phyloP scores from a whole-genome alignment of 2,888 invertebrate species.

The Drosophila vallismaia region DNA sequence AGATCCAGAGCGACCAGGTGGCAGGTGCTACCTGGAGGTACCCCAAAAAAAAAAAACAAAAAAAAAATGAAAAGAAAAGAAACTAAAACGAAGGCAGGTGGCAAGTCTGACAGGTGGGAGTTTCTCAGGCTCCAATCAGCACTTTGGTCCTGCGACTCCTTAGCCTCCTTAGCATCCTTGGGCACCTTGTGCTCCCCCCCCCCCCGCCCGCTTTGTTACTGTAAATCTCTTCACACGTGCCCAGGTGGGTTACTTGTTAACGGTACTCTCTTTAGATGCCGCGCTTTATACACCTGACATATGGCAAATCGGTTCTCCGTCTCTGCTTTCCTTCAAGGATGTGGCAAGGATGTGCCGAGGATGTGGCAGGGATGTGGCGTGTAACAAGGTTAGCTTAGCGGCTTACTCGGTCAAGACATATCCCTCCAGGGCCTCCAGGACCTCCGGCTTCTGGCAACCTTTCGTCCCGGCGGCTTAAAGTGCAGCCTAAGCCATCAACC shows the following conservation, averaged over 20 bases:
- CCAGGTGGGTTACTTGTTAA: constrained; percentile 51
- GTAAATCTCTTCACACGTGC: constrained; percentile 46
- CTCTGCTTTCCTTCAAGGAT: constrained; percentile 8
- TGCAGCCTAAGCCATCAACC: constrained; percentile 56
- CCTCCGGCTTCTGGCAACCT: constrained; percentile 46
- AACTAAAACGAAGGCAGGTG: constrained; percentile 25
- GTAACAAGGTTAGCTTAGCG: constrained; percentile 66
- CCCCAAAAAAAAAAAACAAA: not conserved
- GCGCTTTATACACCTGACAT: constrained; percentile 43
- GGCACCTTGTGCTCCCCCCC: too few relatives aligned
- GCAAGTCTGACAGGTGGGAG: constrained; percentile 33
- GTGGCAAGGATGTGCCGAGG: constrained; percentile 8
- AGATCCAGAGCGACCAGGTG: constrained; percentile 49
- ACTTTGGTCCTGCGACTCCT: not conserved
- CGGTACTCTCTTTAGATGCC: constrained; percentile 21
- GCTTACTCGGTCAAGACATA: constrained; percentile 62
- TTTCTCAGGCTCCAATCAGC: constrained; percentile 11
- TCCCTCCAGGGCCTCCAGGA: constrained; percentile 14
- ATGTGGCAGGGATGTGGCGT: constrained; percentile 33
- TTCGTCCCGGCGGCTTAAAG: constrained; percentile 30
- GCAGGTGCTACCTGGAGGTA: not conserved
- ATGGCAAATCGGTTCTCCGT: constrained; percentile 44
- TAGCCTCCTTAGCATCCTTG: not conserved
- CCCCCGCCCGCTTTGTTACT: not conserved
- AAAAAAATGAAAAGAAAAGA: not conserved